Evolutionary conservation across 2,113 vertebrate species (phyloP).

Genomic region (Falcunculus frontatus): DNA sequence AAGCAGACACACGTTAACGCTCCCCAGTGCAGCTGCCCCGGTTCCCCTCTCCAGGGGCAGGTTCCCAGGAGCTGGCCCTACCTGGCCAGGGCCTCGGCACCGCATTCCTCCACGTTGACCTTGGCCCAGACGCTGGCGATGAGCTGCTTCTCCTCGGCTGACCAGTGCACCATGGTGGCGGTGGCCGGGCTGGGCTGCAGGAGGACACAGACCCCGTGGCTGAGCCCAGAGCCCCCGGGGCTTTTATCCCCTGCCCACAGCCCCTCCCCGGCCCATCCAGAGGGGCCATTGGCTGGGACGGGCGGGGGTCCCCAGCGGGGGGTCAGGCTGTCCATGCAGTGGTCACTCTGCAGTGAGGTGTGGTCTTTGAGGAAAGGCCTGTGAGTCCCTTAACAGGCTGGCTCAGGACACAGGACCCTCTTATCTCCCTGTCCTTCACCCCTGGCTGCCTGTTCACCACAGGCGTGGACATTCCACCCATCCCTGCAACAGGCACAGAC

Average conservation of each 20-base stretch:
- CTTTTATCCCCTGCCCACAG: not conserved
- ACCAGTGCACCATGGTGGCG: no score
- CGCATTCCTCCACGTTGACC: not conserved
- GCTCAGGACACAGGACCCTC: not conserved
- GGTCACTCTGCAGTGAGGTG: not conserved
- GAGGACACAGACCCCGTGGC: not conserved
- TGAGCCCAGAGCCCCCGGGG: not conserved
- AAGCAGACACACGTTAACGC: not conserved
- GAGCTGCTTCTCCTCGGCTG: no score
- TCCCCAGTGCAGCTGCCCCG: no score
- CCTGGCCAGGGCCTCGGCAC: constrained; percentile 63
- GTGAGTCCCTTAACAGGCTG: not conserved
- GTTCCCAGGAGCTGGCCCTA: not conserved
- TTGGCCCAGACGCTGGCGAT: not conserved
- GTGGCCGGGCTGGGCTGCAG: not conserved
- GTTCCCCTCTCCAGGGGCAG: no score
- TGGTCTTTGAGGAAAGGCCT: not conserved
- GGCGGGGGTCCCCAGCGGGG: not conserved
- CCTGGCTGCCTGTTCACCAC: not conserved
- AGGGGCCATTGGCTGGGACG: not conserved
- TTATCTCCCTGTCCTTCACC: not conserved
- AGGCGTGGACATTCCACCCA: accelerated
- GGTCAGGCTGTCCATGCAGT: accelerated
- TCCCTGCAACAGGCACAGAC: not conserved
- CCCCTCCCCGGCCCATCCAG: accelerated